A percentile compares a stretch with the other conserved stretches of the same genome.
These are phyloP conservation scores for Plutella xylostella DNA, from an alignment of 2,888 invertebrate genomes.

Conservation along the genomic window DNA sequence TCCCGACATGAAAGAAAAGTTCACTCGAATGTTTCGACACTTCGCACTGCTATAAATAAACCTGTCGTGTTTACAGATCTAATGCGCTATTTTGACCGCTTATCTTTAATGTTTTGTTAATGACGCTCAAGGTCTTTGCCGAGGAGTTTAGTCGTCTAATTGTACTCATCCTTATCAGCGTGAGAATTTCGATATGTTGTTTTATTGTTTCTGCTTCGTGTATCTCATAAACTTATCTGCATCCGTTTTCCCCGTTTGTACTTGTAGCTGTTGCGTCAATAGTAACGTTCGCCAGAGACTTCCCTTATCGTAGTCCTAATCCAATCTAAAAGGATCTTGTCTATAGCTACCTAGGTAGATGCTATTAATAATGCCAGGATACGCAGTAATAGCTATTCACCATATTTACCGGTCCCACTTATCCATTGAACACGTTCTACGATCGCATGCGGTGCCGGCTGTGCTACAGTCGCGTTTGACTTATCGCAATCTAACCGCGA, in stretches of 20 bases:
- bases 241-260: too few relatives aligned
- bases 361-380: background rate
- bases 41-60: constrained; percentile 56
- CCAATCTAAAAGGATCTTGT: too few relatives aligned
- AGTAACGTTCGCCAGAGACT: too few relatives aligned
- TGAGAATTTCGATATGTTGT: too few relatives aligned
- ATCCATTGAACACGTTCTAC: background rate
- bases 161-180: too few relatives aligned
- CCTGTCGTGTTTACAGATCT: constrained; percentile 47
- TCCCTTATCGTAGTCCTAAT: too few relatives aligned
- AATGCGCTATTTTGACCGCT: constrained; percentile 36
- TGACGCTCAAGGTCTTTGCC: constrained; percentile 30
- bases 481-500: background rate
- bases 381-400: background rate
- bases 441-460: background rate
- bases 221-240: too few relatives aligned
- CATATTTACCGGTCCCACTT: background rate
- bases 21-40: constrained; percentile 57
- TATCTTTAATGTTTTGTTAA: constrained; percentile 31
- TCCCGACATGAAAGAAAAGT: constrained; percentile 62
- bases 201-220: too few relatives aligned
- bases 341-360: too few relatives aligned
- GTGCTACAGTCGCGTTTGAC: too few relatives aligned
- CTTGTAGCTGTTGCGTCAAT: too few relatives aligned
- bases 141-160: too few relatives aligned